Base-by-base conservation (phyloP, 2,888 invertebrate species). In the Thalpophila matura region DNA sequence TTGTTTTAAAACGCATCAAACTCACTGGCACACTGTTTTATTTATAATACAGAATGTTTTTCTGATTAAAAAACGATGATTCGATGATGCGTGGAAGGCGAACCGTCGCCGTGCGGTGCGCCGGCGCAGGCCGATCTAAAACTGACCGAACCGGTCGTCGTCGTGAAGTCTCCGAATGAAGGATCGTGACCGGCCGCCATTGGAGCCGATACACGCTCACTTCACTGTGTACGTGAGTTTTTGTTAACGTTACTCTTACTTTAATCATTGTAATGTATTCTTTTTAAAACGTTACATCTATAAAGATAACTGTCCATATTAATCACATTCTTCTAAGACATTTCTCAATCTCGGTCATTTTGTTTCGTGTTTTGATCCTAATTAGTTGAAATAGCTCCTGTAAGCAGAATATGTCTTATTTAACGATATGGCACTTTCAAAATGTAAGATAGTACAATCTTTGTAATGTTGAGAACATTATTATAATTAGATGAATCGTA, bases 121-220 rank as follows among this genome's bases (percentile, higher is more conserved):
- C 82, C 72, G 70, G 93, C 92, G 89, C 93, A 86, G 84, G 82
- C 83, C 86, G 84, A 84, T 86, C 88, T 90, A 89, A 91, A 93
- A 94, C 94, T 94, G 92, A 92, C 84, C 94, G 83, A 90, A 94
- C 94, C 89, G 89, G 93, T 92, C 79, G 75, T 49, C 63, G 80
- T 68, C 79, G 77, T 89, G 92, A 92, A 93, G 92, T 86, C 77
- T 77, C 75, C 70, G 74, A 77, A 79, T 77, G 74, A 82, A 80
- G 81, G 84, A 77, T 85, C 89, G 86, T 86, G 86, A 86, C 89
- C 89, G 84, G 81, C 76, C 75, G 76, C 78, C 80, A 83, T 85
- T 82, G 77, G 56, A 76, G 76, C 73, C 82, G 75, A 72, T 70
- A 72, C 68, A 75, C 73, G 80, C 78, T 74, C 70, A 74, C 79